A percentile compares a stretch with the other conserved stretches of the same genome.
Evolutionary conservation across 2,888 invertebrate genomes (phyloP).

Genomic region (Noctuana brunneofusca): DNA sequence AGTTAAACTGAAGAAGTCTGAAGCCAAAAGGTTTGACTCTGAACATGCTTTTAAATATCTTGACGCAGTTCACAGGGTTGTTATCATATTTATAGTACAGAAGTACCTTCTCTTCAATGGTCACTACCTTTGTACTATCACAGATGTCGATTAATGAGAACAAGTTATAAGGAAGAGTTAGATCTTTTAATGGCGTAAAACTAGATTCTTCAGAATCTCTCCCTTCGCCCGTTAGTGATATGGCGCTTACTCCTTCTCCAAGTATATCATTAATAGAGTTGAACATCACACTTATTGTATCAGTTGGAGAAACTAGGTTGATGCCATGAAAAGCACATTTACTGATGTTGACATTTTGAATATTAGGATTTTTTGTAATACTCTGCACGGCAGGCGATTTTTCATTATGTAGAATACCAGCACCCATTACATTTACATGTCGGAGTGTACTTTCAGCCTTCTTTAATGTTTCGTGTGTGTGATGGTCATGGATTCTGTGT

Average conservation of each 20-base stretch:
- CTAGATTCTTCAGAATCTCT: conserved; percentile 93
- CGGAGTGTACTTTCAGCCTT: conserved; percentile 90
- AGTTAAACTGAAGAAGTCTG: conserved; percentile 93
- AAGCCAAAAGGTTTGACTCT: conserved; percentile 95
- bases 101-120: conserved; percentile 93
- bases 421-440: conserved; percentile 93
- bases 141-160: conserved; percentile 98
- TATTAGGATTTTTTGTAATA: conserved; percentile 92
- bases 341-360: conserved; percentile 91
- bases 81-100: conserved; percentile 99
- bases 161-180: conserved; percentile 93
- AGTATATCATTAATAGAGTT: conserved; percentile 90
- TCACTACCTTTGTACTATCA: conserved; percentile 95
- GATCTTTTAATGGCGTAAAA: conserved; percentile 91
- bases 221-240: conserved; percentile 96
- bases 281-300: conserved; percentile 89
- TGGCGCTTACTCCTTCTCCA: conserved; percentile 94
- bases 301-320: conserved; percentile 94
- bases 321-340: conserved; percentile 95
- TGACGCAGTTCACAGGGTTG: conserved; percentile 97
- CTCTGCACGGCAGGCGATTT: conserved; percentile 96
- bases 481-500: conserved; percentile 90
- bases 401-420: conserved; percentile 97
- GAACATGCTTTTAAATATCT: conserved; percentile 95
- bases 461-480: conserved; percentile 88